Evolutionary conservation across 2,797 vertebrate genomes (phyloP).

Genomic region (Distichodus sexfasciatus): DNA sequence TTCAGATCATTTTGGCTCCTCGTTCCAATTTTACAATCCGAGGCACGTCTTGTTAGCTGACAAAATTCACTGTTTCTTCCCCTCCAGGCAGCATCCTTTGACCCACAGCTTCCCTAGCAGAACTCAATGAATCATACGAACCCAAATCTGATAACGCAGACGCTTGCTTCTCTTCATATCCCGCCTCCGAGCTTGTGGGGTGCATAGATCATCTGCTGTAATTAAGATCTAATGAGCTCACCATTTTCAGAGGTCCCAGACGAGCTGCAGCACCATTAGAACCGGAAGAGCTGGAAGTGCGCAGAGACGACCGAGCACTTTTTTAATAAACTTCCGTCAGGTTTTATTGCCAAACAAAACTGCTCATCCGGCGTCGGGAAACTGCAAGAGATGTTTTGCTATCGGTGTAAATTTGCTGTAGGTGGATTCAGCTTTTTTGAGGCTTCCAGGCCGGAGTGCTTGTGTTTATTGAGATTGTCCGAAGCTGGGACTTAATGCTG

Average conservation of each 20-base stretch:
- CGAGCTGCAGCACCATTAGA: background rate
- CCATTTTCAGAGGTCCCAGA: background rate
- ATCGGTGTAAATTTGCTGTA: background rate
- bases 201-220: constrained; percentile 6
- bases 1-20: too few species aligned
- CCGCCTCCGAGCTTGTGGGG: background rate
- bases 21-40: too few species aligned
- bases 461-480: too few species aligned
- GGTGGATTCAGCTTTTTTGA: background rate
- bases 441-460: too few species aligned
- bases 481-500: too few species aligned
- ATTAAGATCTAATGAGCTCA: constrained; percentile 30
- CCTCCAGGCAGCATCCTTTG: background rate
- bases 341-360: background rate
- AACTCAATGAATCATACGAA: background rate
- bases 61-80: background rate
- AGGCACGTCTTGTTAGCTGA: background rate
- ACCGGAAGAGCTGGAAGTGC: background rate
- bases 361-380: background rate
- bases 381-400: background rate
- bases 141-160: background rate
- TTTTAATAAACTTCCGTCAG: constrained; percentile 15
- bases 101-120: background rate
- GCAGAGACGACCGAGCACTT: background rate
- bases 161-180: background rate